Percentiles rank a stretch among this genome's conserved stretches.
phyloP scores from a whole-genome alignment of 2,888 invertebrate genomes.

The Philaethria dido region DNA sequence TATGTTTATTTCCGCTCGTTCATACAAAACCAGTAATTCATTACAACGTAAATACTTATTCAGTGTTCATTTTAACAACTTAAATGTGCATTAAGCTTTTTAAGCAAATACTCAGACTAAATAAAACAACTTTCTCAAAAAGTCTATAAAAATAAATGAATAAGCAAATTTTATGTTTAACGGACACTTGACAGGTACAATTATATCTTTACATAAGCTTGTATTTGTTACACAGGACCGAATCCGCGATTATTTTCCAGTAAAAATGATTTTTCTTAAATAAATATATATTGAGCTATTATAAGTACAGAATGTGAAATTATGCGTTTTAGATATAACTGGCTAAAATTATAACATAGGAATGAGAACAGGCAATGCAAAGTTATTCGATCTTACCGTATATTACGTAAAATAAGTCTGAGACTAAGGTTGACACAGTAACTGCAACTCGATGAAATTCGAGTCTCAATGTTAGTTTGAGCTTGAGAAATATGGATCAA shows the following conservation, averaged over 20 bases:
- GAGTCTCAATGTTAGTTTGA: slow-evolving; percentile 36
- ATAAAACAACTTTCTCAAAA: not conserved
- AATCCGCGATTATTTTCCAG: not conserved
- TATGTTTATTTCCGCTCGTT: not conserved
- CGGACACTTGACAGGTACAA: not conserved
- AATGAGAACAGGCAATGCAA: slow-evolving; percentile 34
- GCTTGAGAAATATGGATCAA: slow-evolving; percentile 32
- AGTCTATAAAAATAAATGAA: slow-evolving; percentile 3
- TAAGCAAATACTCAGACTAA: not conserved
- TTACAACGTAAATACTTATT: not conserved
- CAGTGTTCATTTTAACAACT: not conserved
- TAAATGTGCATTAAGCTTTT: slow-evolving; percentile 1
- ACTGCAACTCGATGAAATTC: slow-evolving; percentile 38
- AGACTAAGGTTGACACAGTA: slow-evolving; percentile 39
- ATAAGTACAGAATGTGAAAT: slow-evolving; percentile 14
- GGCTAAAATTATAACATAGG: slow-evolving; percentile 27
- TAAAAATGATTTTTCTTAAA: too few relatives aligned
- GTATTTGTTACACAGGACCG: not conserved
- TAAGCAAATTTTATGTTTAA: slow-evolving; percentile 3
- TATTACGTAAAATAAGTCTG: slow-evolving; percentile 41
- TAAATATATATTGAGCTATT: not conserved
- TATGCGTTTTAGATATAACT: slow-evolving; percentile 11
- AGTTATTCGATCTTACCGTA: slow-evolving; percentile 35
- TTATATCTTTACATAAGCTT: not conserved
- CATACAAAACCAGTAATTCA: not conserved